These are phyloP conservation scores for Sciurus vulgaris DNA, from an alignment of 2,797 vertebrate species.

Conservation along the genomic window DNA sequence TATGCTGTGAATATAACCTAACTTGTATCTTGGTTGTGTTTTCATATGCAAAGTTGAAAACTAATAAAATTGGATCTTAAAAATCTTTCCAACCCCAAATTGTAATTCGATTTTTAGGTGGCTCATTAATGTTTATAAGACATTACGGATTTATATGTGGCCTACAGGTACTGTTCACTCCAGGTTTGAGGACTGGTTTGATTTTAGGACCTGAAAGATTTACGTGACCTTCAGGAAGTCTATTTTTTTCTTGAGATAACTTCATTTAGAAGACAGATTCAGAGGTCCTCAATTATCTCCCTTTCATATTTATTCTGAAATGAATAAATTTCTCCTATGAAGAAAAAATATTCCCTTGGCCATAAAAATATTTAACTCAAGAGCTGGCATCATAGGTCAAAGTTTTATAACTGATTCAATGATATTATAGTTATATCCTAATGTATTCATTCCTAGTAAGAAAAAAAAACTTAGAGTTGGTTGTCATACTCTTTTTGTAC, in stretches of 20 bases:
- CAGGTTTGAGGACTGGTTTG: conserved; percentile 3
- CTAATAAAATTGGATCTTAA: neutral
- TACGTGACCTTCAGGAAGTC: neutral
- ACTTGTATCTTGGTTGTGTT: conserved; percentile 12
- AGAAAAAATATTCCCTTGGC: neutral
- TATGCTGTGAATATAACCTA: conserved; percentile 40
- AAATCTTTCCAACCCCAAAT: conserved; percentile 2
- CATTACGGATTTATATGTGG: neutral
- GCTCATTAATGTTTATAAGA: neutral
- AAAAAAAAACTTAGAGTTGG: neutral
- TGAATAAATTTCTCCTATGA: neutral
- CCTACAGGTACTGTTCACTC: neutral
- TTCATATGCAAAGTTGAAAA: conserved; percentile 23
- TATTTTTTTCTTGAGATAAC: neutral
- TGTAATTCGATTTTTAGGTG: conserved; percentile 12
- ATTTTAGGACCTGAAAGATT: conserved; percentile 17
- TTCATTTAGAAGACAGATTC: conserved; percentile 52
- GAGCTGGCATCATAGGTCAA: neutral
- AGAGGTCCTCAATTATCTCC: neutral
- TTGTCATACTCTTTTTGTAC: neutral
- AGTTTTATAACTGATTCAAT: neutral
- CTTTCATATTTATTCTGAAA: conserved; percentile 39
- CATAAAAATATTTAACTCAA: conserved; percentile 31
- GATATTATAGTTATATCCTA: conserved; percentile 2
- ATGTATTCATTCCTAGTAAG: conserved; percentile 19